Evolutionary conservation across 2,797 vertebrate genomes (phyloP), one percentile per base, ranked within the genome.

Genomic region (Sebastiscus albofasciatus): DNA sequence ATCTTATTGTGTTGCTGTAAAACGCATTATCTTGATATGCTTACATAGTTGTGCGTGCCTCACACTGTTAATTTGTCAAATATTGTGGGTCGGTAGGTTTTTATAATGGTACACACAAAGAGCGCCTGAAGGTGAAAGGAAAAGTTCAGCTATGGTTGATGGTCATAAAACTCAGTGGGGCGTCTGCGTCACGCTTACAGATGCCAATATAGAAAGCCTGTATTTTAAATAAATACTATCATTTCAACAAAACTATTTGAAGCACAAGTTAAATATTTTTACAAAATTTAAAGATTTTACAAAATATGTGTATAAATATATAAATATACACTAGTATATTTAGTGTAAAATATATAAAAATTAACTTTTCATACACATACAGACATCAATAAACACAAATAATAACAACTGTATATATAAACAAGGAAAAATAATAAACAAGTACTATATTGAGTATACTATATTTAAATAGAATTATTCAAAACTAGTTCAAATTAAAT

Each of bases 51-150:
- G 33, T 69, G 60, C 60, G 26, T 72, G 72, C 67, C 0, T 34
- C 67, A 56, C 14, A 2, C 49, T 8, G 16, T 65, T 68, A 54
- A 59, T 69, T 36, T 75, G 62, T 61, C 8, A 61, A 14, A 56
- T 76, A 2, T 55, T 34, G 75, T 5, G 10, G 4, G 22, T 54
- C 14, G 5, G 6, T 55, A 0, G 4, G 22, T 71, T 79, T 69
- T 59, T 24, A 62, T 16, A 10, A 36, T 3, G 49, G 27, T 46
- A 18, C 6, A 42, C 29, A 52, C 33, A 52, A 34, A 65, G 76
- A 13, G 11, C 39, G 71, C 82, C 56, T 52, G 31, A 59, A 83
- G 80, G 66, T 34, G 69, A 70, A 80, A 66, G 52, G 1, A 59
- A 61, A 72, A 69, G 76, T 83, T 89, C 34, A 69, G 8, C 65